Evolutionary conservation across 2,888 invertebrate genomes (phyloP).

Genomic region (Merodon equestris): DNA sequence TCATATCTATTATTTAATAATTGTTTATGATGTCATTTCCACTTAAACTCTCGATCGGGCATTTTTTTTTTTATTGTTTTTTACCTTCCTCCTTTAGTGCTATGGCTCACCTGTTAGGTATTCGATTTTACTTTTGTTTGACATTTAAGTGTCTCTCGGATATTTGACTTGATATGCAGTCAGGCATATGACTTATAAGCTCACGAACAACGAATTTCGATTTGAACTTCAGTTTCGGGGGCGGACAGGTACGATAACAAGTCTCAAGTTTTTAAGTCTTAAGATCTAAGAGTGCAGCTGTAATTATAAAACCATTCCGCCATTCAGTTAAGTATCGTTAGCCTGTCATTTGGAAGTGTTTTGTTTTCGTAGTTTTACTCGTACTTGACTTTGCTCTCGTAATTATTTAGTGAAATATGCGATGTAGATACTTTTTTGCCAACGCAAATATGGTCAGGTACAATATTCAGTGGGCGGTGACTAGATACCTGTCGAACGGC

Average conservation of each 20-base stretch:
- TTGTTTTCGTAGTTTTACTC: no score
- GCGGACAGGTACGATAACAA: no score
- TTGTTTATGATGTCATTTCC: conserved; percentile 59
- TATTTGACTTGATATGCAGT: conserved; percentile 14
- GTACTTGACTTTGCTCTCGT: background rate
- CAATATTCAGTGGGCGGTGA: conserved; percentile 10
- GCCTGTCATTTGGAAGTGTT: no score
- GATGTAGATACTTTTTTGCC: conserved; percentile 30
- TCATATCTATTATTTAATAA: conserved; percentile 26
- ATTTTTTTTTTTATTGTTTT: no score
- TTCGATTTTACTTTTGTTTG: conserved; percentile 25
- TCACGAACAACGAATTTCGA: conserved; percentile 2
- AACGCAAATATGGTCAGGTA: conserved; percentile 33
- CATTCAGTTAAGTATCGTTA: background rate
- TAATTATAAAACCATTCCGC: conserved; percentile 44
- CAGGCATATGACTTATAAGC: conserved; percentile 23
- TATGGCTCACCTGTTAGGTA: conserved; percentile 9
- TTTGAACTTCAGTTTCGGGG: no score
- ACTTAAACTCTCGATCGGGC: conserved; percentile 37
- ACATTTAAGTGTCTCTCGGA: background rate
- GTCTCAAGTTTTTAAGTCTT: no score
- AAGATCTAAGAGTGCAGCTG: conserved; percentile 25
- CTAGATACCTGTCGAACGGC: no score
- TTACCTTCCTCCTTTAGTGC: no score
- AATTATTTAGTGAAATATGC: conserved; percentile 39